Evolutionary conservation across 2,797 vertebrate genomes (phyloP), one percentile per base, ranked within the genome.

Genomic region (Oreochromis mossambicus): DNA sequence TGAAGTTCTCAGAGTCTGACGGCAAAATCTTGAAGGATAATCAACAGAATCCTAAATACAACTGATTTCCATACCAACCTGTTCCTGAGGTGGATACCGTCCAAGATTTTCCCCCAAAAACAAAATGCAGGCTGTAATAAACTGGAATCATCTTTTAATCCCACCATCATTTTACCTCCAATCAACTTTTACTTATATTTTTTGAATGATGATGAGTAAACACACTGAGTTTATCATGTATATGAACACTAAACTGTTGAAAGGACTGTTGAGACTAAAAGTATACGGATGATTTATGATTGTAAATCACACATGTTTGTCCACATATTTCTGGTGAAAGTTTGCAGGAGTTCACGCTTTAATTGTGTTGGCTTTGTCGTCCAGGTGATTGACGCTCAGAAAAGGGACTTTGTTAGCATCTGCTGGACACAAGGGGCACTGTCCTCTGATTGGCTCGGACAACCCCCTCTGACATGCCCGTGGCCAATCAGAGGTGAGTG

Each of bases 401-500:
- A 92, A 93, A 95, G 93, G 92, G 90, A 93, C 91, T 88, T 94
- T 94, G 88, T 95, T 94, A 92, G 92, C 92, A 91, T 95, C 95
- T 78, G 75, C 92, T 88, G 96, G 96, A 96, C 95, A 95, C 94
- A 94, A 95, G 95, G 96, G 95, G 95, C 96, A 95, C 96, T 96
- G 95, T 96, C 96, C 96, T 96, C 96, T 96, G 96, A 97, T 97
- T 96, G 96, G 96, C 95, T 96, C 94, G 95, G 96, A 96, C 96
- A 95, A 85, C 94, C 96, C 94, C 95, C 95, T 95, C 95, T 96
- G 96, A 96, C 96, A 97, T 97, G 96, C 96, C 96, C 94, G 96
- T 96, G 96, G 96, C 96, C 96, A 96, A 97, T 97, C 96, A 96
- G 95, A 97, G 96, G 96, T 96, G 95, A 96, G 96, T 96, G 95